Base-by-base conservation (phyloP, 2,113 vertebrate genomes). In the Pseudorasbora parva region DNA sequence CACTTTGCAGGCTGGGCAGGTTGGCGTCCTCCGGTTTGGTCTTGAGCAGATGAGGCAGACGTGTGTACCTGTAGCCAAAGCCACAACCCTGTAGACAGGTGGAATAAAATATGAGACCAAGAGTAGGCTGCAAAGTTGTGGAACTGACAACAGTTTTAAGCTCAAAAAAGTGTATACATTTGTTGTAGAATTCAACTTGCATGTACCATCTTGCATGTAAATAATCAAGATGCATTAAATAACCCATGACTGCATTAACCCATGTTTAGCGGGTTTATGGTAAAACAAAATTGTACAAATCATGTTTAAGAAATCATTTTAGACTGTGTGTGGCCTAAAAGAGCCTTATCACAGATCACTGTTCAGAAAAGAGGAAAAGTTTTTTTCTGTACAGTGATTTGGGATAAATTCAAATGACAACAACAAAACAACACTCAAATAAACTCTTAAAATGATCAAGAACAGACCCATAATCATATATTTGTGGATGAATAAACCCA, bases 1-100 rank as follows among this genome's bases (percentile, higher is more conserved):
- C 90, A 99, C 98, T 99, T 93, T 99, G 98, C 77, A 99, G 94
- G 83, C 97, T 99, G 86, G 98, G 98, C 27, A 99, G 94, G 91
- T 96, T 98, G 89, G 96, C 97, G 8, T 99, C 98, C 87, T 99
- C 97, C 0, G 98, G 98, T 88, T 99, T 99, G 91, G 96, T 98
- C 88, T 99, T 98, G 92, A 99, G 95, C 78, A 99, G 93, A 87
- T 99, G 98, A 82, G 97, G 97, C 82, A 99, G 95, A 14, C 97
- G 95, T 7, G 97, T 99, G 88, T 99, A 99, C 83, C 98, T 95
- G 93, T 99, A 99, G 27, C 98, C 98, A 2, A 99, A 99, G 12
- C 97, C 97, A 93, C 97, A 99, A 56, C 97, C 98, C 98, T 99
- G 90, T 17, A 45, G 59, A 54, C 51, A 37, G 54, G 59, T 45